These are phyloP conservation scores for Abscondita cerata DNA, from an alignment of 2,888 invertebrate species.

Conservation along the genomic window DNA sequence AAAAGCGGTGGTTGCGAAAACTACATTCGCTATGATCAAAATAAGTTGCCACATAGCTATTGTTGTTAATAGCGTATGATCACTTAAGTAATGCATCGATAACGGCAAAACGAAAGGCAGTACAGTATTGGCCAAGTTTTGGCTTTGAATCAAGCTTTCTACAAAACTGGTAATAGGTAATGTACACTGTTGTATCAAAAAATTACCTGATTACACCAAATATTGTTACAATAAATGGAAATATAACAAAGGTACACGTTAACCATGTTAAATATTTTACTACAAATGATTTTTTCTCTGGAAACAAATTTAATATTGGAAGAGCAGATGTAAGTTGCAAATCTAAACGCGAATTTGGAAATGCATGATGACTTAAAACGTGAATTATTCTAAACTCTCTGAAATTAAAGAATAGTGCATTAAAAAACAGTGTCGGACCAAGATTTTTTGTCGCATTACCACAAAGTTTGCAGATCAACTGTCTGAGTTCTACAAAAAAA, in stretches of 20 bases:
- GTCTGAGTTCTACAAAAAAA: no score
- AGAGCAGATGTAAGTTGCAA: constrained; percentile 73
- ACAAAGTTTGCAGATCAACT: no score
- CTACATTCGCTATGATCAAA: constrained; percentile 69
- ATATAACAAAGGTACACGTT: constrained; percentile 34
- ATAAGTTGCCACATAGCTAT: constrained; percentile 66
- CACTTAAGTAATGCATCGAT: constrained; percentile 39
- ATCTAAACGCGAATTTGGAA: constrained; percentile 78
- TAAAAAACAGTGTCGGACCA: no score
- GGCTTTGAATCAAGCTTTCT: constrained; percentile 16
- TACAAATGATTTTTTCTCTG: constrained; percentile 59
- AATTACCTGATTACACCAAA: constrained; percentile 28
- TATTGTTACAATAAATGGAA: constrained; percentile 30
- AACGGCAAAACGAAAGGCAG: neutral
- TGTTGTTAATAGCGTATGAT: constrained; percentile 63
- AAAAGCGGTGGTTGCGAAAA: constrained; percentile 57
- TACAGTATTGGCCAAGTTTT: neutral
- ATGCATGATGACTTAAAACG: constrained; percentile 78
- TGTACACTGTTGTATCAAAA: neutral
- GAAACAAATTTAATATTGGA: constrained; percentile 70
- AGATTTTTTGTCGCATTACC: no score
- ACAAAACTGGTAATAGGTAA: constrained; percentile 17
- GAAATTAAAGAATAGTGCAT: no score
- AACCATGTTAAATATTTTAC: constrained; percentile 30
- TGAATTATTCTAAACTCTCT: constrained; percentile 79